Evolutionary conservation across 2,888 invertebrate genomes (phyloP).

Genomic region (Lepas anatifera): DNA sequence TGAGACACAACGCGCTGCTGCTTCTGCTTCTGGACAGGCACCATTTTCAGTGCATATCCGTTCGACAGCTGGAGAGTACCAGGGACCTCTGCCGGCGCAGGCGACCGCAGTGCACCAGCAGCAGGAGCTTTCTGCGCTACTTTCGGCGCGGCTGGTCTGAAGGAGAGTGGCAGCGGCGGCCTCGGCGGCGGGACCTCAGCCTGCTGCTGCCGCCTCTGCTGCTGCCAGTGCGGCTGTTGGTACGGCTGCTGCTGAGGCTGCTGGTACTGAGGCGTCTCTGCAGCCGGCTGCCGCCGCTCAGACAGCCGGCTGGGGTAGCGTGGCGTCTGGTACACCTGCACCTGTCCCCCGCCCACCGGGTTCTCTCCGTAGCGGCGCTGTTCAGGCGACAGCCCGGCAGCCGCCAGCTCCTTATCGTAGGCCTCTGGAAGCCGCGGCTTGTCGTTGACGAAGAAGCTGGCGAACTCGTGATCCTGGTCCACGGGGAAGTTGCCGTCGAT

Average conservation of each 20-base stretch:
- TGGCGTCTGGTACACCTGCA: neutral
- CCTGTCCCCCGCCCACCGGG: neutral
- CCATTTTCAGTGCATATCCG: neutral
- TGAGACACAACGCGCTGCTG: neutral
- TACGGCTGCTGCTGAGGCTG: too few relatives aligned
- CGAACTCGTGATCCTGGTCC: neutral
- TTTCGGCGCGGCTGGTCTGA: neutral
- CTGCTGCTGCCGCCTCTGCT: too few relatives aligned
- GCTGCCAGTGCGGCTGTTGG: too few relatives aligned
- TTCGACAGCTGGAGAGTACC: neutral
- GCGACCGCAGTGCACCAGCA: too few relatives aligned
- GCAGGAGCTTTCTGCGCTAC: too few relatives aligned
- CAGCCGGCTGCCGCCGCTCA: too few relatives aligned
- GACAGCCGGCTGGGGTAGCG: too few relatives aligned
- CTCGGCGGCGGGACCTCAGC: too few relatives aligned
- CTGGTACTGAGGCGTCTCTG: too few relatives aligned
- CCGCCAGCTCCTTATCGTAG: neutral
- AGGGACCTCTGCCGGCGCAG: too few relatives aligned
- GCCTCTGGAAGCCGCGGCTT: neutral
- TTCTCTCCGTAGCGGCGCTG: neutral
- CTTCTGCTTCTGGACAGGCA: neutral
- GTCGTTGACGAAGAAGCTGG: neutral
- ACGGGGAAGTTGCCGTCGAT: slow-evolving; percentile 5
- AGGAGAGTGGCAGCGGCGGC: too few relatives aligned
- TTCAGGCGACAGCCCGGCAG: neutral